Percentiles rank a stretch among this genome's conserved stretches.
phyloP scores from a whole-genome alignment of 2,797 vertebrate genomes.

The Gymnocypris eckloni region DNA sequence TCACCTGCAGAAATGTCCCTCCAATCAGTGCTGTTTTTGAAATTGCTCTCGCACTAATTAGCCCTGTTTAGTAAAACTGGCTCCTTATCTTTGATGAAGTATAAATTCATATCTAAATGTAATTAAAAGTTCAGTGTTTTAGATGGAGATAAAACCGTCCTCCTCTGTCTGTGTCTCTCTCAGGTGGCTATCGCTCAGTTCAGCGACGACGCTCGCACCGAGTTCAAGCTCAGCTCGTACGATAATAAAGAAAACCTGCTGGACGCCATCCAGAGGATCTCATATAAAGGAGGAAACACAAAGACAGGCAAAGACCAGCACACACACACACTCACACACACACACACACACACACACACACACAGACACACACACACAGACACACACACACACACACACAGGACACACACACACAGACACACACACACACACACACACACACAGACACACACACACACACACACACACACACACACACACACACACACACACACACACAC shows the following conservation, averaged over 20 bases:
- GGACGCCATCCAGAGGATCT: slow-evolving; percentile 88
- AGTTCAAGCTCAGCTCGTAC: slow-evolving; percentile 91
- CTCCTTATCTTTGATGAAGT: background rate
- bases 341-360: background rate
- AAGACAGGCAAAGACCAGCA: slow-evolving; percentile 84
- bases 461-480: background rate
- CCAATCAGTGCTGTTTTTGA: too few species aligned
- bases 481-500: background rate
- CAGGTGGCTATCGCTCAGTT: slow-evolving; percentile 96
- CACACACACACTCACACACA: background rate
- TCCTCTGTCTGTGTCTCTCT: slow-evolving; percentile 12
- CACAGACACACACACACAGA: too few species aligned
- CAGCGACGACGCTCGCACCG: slow-evolving; percentile 93
- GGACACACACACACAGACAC: background rate
- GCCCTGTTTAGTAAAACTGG: too few species aligned
- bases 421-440: background rate
- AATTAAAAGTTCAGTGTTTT: background rate
- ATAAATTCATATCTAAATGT: too few species aligned
- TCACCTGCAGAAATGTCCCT: too few species aligned
- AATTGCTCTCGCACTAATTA: too few species aligned
- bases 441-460: too few species aligned
- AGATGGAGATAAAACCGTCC: background rate
- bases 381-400: background rate
- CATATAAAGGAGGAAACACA: slow-evolving; percentile 98
- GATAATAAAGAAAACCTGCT: slow-evolving; percentile 88